A percentile compares a stretch with the other conserved stretches of the same genome.
Evolutionary conservation across 1,140 invertebrate species (phyloP).

Genomic region (Bombus breviceps): DNA sequence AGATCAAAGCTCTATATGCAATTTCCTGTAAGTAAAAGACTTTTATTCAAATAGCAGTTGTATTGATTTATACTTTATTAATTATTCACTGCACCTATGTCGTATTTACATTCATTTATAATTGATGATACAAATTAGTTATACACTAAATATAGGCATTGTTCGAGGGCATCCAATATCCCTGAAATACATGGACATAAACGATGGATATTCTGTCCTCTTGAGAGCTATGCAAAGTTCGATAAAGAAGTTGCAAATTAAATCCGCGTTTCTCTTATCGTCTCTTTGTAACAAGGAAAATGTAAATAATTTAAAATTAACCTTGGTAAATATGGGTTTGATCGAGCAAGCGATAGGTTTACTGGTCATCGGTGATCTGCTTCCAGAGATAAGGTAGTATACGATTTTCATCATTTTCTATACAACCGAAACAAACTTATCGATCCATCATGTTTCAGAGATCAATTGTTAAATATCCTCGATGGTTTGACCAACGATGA

Average conservation of each 20-base stretch:
- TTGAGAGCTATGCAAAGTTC: slow-evolving; percentile 85
- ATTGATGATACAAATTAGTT: not conserved
- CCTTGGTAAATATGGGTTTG: slow-evolving; percentile 84
- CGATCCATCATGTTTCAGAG: slow-evolving; percentile 76
- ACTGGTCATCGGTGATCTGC: slow-evolving; percentile 78
- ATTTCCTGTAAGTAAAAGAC: slow-evolving; percentile 87
- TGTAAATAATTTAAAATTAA: slow-evolving; percentile 83
- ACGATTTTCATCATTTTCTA: not conserved
- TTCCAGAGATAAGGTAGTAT: slow-evolving; percentile 77
- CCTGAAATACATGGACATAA: slow-evolving; percentile 84
- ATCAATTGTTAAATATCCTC: slow-evolving; percentile 84
- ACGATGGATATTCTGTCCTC: slow-evolving; percentile 86
- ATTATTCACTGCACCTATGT: not conserved
- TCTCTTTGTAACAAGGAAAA: slow-evolving; percentile 84
- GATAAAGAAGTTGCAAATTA: slow-evolving; percentile 86
- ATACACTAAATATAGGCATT: slow-evolving; percentile 82
- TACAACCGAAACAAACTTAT: not conserved
- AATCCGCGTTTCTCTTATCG: slow-evolving; percentile 87
- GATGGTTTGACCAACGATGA: slow-evolving; percentile 80
- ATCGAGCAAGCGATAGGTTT: slow-evolving; percentile 84
- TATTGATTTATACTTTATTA: not conserved
- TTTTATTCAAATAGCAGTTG: not conserved
- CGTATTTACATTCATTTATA: not conserved
- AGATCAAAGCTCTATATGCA: slow-evolving; percentile 88
- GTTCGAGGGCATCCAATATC: slow-evolving; percentile 84